These are phyloP conservation scores for Nymphalis c-album DNA, from an alignment of 2,888 invertebrate species.

Conservation along the genomic window DNA sequence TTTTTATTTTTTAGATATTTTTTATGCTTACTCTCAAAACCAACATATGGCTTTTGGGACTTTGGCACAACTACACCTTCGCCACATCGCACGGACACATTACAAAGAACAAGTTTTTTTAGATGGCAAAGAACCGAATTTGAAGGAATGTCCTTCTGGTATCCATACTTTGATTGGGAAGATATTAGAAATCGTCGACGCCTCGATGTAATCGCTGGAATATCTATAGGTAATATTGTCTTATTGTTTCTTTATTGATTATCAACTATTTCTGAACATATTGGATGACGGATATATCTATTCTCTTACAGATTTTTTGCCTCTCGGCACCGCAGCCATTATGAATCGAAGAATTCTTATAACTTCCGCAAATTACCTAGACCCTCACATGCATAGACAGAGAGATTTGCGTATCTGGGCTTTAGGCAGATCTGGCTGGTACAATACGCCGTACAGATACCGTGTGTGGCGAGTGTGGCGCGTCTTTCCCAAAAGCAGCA, in stretches of 20 bases:
- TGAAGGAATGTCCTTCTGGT: constrained; percentile 18
- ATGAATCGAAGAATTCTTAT: constrained; percentile 52
- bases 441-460: constrained; percentile 54
- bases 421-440: constrained; percentile 46
- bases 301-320: constrained; percentile 47
- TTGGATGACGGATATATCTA: neutral
- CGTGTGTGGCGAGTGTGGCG: constrained; percentile 54
- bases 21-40: neutral
- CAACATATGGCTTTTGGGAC: constrained; percentile 39
- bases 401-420: constrained; percentile 56
- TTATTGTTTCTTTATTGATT: neutral
- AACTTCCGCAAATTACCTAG: constrained; percentile 52
- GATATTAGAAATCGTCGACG: constrained; percentile 33
- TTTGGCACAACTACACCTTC: constrained; percentile 36
- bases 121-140: constrained; percentile 40
- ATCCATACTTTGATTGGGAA: constrained; percentile 32
- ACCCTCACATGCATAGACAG: constrained; percentile 47
- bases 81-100: constrained; percentile 5
- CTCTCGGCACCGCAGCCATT: constrained; percentile 49
- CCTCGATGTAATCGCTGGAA: constrained; percentile 33
- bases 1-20: constrained; percentile 26
- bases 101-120: constrained; percentile 38
- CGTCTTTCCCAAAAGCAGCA: constrained; percentile 51
- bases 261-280: neutral
- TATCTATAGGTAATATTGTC: constrained; percentile 39